Evolutionary conservation across 2,888 invertebrate species (phyloP), one percentile per base, ranked within the genome.

Genomic region (Liposcelis brunnea): DNA sequence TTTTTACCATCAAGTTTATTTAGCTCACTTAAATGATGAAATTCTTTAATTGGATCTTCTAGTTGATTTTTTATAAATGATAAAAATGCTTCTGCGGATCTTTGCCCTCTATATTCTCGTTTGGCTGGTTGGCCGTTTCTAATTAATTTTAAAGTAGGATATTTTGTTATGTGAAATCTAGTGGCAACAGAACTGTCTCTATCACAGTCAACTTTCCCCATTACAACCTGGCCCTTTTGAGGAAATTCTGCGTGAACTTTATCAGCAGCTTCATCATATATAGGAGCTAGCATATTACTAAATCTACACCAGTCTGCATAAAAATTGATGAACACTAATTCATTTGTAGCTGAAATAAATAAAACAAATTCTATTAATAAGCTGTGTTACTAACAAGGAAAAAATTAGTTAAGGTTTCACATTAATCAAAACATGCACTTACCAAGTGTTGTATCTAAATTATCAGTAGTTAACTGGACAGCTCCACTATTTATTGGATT

Each of bases 221-320:
- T 80, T 6, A 90, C 83, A 8, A 97, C 87, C 62, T 75, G 80
- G 10, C 90, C 89, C 31, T 58, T 51, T 48, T 82, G 77, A 43
- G 87, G 83, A 57, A 83, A 86, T 52, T 77, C 79, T 57, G 74
- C 74, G 31, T 71, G 64, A 50, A 95, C 75, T 67, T 83, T 86
- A 54, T 84, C 84, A 8, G 94, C 84, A 34, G 95, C 89, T 63
- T 95, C 93, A 62, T 93, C 89, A 66, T 93, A 99, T 57, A 95
- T 81, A 10, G 98, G 98, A 63, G 86, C 84, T 59, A 99, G 69
- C 68, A 93, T 77, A 63, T 90, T 95, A 69, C 97, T 97, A 70
- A 97, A 98, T 58, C 89, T 80, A 68, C 98, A 98, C 98, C 98
- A 98, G 61, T 98, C 95, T 26, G 98, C 98, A 68, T 97, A 98